Conservation (phyloP, 1,140 invertebrate species). For the Scaptodrosophila lebanonensis region DNA sequence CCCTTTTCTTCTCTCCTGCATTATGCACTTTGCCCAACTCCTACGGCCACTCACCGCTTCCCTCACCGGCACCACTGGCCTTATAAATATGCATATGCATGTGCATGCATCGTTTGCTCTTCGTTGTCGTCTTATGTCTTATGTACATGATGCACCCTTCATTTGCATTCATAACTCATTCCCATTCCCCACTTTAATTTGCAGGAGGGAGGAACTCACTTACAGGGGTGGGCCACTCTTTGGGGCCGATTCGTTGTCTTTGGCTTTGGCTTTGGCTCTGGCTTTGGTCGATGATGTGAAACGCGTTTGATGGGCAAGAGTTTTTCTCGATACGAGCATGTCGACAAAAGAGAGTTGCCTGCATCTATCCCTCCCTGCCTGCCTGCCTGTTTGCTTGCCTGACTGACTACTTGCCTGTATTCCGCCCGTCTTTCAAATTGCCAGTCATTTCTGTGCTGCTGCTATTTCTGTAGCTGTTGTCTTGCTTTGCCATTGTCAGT, state of each 20-base stretch:
- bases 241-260: not conserved
- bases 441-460: too few species aligned
- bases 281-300: too few species aligned
- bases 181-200: not conserved
- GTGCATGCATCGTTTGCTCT: not conserved
- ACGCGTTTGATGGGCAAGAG: too few species aligned
- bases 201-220: not conserved
- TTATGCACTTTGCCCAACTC: slow-evolving; percentile 13
- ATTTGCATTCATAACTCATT: slow-evolving; percentile 30
- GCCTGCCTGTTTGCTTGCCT: too few species aligned
- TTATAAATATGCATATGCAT: not conserved
- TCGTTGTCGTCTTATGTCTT: slow-evolving; percentile 18
- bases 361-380: too few species aligned
- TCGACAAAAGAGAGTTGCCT: too few species aligned
- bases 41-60: not conserved
- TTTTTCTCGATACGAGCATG: too few species aligned
- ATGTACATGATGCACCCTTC: slow-evolving; percentile 35
- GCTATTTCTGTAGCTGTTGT: slow-evolving; percentile 2
- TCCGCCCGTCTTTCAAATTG: too few species aligned
- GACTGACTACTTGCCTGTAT: too few species aligned
- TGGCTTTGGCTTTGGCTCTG: not conserved
- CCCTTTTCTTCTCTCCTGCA: not conserved
- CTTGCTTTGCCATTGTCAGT: not conserved
- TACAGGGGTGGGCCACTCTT: too few species aligned
- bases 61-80: not conserved